These are phyloP conservation scores for Bungarus multicinctus DNA, from an alignment of 2,113 vertebrate genomes.

Conservation along the genomic window DNA sequence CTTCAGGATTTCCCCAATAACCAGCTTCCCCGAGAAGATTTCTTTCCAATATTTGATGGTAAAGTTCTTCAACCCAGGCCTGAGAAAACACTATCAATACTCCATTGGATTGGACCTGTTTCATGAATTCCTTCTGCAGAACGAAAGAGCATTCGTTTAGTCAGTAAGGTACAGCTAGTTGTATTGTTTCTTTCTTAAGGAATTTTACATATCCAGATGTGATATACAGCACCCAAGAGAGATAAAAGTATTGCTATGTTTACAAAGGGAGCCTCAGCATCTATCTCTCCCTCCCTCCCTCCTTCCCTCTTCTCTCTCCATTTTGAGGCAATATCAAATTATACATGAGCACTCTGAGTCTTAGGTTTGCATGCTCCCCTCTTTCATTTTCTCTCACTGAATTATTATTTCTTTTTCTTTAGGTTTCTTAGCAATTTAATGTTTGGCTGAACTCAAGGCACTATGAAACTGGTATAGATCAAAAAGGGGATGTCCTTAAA, in stretches of 20 bases:
- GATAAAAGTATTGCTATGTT: not conserved
- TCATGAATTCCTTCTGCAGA: conserved; percentile 92
- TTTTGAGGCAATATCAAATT: not conserved
- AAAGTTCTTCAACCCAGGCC: conserved; percentile 93
- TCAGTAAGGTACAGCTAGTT: not conserved
- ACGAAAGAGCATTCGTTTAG: not conserved
- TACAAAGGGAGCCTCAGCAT: not conserved
- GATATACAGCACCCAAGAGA: not conserved
- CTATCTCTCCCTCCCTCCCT: too few species aligned
- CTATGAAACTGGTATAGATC: not conserved
- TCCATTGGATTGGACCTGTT: conserved; percentile 88
- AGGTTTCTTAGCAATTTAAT: not conserved
- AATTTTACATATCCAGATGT: not conserved
- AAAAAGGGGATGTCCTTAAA: not conserved
- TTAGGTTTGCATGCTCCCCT: not conserved
- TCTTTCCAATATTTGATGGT: conserved; percentile 87
- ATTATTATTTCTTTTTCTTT: not conserved
- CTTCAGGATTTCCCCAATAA: conserved; percentile 85
- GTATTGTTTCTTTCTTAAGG: not conserved
- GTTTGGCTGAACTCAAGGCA: not conserved
- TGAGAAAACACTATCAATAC: conserved; percentile 92
- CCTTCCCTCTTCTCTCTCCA: not conserved
- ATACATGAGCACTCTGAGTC: not conserved
- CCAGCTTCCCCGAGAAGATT: conserved; percentile 93
- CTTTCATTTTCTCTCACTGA: not conserved